phyloP scores from a whole-genome alignment of 2,113 vertebrate genomes.

The Colossoma macropomum region DNA sequence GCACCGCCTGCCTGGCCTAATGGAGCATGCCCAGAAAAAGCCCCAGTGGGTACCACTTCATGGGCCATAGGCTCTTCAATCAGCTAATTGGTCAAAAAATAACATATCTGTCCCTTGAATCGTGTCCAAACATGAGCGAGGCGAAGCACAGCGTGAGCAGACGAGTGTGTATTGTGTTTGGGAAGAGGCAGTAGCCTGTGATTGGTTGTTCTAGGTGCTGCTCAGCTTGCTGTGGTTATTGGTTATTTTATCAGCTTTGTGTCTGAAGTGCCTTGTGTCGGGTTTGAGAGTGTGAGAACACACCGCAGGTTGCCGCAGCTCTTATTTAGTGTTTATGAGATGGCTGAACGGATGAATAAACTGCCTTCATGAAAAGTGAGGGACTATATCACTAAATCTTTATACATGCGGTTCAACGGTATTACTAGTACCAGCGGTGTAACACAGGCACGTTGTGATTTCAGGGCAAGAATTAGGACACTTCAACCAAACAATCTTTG shows the following conservation, averaged over 20 bases:
- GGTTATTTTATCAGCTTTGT: background rate
- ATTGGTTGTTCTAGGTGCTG: constrained; percentile 1
- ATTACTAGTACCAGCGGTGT: background rate
- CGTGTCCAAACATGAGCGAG: constrained; percentile 55
- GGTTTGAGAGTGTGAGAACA: background rate
- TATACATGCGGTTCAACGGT: too few relatives aligned
- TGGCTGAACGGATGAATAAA: background rate
- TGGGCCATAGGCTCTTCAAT: constrained; percentile 68
- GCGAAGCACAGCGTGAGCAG: background rate
- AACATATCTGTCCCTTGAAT: constrained; percentile 66
- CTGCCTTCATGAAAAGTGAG: background rate
- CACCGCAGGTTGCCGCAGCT: background rate
- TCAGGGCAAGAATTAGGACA: background rate
- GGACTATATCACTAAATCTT: background rate
- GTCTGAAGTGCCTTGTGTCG: background rate
- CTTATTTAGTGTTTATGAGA: background rate
- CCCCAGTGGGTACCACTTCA: constrained; percentile 71
- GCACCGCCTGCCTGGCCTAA: constrained; percentile 63
- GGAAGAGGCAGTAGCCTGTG: background rate
- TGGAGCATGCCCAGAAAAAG: constrained; percentile 70
- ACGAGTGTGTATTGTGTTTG: background rate
- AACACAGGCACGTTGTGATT: background rate
- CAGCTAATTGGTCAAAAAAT: constrained; percentile 75
- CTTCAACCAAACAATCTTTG: background rate
- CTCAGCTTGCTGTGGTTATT: background rate